Percentiles rank a stretch among this genome's conserved stretches.
Evolutionary conservation across 2,888 invertebrate species (phyloP).

Genomic region (Protonemura montana): DNA sequence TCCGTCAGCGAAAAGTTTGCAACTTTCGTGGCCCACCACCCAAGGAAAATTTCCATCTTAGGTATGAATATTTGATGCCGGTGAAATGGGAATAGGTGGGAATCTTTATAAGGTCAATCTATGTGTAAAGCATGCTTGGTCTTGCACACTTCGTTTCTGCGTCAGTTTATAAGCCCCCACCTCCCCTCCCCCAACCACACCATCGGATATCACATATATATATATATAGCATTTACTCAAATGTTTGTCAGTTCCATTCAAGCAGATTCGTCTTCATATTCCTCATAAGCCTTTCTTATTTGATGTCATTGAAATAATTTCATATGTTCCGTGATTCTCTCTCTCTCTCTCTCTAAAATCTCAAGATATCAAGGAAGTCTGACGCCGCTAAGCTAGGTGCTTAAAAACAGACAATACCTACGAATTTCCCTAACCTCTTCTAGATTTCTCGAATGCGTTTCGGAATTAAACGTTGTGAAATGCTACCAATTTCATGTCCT

Average conservation of each 20-base stretch:
- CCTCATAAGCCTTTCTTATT: background rate
- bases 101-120: background rate
- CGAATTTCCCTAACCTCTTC: background rate
- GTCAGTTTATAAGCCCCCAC: background rate
- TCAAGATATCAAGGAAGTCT: background rate
- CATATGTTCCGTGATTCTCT: background rate
- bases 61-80: background rate
- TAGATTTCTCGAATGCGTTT: background rate
- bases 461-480: background rate
- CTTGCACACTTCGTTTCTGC: background rate
- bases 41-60: background rate
- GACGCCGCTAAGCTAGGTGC: background rate
- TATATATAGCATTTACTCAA: background rate
- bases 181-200: no score
- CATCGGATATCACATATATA: background rate
- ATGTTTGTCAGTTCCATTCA: background rate
- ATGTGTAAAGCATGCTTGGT: background rate
- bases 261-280: background rate
- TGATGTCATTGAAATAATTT: background rate
- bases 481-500: background rate
- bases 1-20: background rate
- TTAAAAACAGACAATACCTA: background rate
- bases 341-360: background rate
- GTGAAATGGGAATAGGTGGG: background rate
- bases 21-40: background rate